Evolutionary conservation across 92 coral and sea anemone genomes (phyloP).

Genomic region (Porites cylindrica): DNA sequence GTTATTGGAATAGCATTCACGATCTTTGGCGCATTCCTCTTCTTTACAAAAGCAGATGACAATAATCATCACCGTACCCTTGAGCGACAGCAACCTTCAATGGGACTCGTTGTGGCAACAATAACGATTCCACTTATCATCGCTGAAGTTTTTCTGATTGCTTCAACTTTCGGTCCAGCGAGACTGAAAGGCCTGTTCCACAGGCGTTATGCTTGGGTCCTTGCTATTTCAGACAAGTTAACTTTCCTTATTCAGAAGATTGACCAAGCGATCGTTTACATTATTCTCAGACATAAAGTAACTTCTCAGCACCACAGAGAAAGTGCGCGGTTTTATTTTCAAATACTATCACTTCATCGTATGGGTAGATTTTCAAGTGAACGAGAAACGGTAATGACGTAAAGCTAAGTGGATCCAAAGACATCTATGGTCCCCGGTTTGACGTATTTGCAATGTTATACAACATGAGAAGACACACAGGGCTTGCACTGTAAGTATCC

Average conservation of each 20-base stretch:
- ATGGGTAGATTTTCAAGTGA: too few species aligned
- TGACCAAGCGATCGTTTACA: slow-evolving; percentile 52
- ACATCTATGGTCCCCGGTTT: too few species aligned
- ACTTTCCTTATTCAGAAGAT: slow-evolving; percentile 49
- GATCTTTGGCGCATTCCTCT: slow-evolving; percentile 43
- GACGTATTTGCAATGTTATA: not conserved
- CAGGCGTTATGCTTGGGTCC: not conserved
- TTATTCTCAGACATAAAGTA: not conserved
- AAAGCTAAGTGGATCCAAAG: too few species aligned
- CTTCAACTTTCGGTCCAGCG: slow-evolving; percentile 3
- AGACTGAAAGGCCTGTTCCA: not conserved
- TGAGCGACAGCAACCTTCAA: slow-evolving; percentile 67
- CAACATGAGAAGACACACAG: too few species aligned
- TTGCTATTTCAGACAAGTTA: slow-evolving; percentile 10
- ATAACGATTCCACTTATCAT: slow-evolving; percentile 64
- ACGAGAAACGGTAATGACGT: too few species aligned
- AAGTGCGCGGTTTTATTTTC: too few species aligned
- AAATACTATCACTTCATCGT: too few species aligned
- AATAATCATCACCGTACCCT: not conserved
- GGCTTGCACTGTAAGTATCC: too few species aligned
- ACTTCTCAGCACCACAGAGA: too few species aligned
- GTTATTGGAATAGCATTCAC: slow-evolving; percentile 56
- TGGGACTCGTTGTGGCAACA: slow-evolving; percentile 68
- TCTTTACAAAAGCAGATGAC: slow-evolving; percentile 53
- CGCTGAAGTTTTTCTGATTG: slow-evolving; percentile 53